Evolutionary conservation across 2,888 invertebrate species (phyloP).

Genomic region (Cephus pulcher): DNA sequence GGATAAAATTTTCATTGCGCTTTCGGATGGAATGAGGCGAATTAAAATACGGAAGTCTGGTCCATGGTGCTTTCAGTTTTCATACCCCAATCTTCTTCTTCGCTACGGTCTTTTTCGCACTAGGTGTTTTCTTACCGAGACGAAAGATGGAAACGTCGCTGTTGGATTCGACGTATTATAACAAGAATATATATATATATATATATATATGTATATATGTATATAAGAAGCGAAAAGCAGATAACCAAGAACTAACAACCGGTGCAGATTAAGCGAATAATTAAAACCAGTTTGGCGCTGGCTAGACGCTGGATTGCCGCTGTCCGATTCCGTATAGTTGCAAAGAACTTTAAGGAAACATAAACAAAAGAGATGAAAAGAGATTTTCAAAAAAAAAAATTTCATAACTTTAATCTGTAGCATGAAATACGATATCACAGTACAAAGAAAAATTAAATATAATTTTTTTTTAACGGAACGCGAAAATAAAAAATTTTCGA

Average conservation of each 20-base stretch:
- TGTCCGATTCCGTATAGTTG: neutral
- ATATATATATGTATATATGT: neutral
- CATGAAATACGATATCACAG: too few relatives aligned
- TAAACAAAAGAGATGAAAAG: neutral
- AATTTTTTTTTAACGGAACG: too few relatives aligned
- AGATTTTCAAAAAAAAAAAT: neutral
- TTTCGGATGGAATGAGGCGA: neutral
- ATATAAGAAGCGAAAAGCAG: slow-evolving; percentile 20
- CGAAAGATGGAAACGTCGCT: neutral
- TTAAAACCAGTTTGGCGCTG: slow-evolving; percentile 37
- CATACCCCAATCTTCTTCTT: neutral
- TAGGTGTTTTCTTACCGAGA: neutral
- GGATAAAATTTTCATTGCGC: neutral
- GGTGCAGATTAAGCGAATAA: slow-evolving; percentile 36
- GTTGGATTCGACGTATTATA: neutral
- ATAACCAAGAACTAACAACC: slow-evolving; percentile 34
- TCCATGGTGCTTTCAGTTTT: neutral
- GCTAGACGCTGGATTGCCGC: neutral
- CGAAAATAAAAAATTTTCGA: neutral
- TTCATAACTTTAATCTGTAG: too few relatives aligned
- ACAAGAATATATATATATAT: neutral
- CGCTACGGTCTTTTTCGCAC: neutral
- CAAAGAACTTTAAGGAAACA: neutral
- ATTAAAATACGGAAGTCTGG: neutral
- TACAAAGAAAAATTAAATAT: too few relatives aligned